A percentile compares a stretch with the other conserved stretches of the same genome.
Evolutionary conservation across 1,140 invertebrate genomes (phyloP).

Genomic region (Linepithema humile): DNA sequence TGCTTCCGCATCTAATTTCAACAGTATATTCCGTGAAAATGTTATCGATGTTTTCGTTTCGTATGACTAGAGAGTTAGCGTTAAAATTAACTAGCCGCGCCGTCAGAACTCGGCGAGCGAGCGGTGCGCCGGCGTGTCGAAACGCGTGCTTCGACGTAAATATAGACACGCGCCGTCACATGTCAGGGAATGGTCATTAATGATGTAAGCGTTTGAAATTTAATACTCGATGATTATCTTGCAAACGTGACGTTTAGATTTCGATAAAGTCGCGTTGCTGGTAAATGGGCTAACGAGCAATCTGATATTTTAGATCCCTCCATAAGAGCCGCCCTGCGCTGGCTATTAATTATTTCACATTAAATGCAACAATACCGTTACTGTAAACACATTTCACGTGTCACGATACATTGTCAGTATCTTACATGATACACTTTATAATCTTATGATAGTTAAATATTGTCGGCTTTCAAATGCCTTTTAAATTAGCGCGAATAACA

Average conservation of each 20-base stretch:
- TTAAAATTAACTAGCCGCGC: slow-evolving; percentile 65
- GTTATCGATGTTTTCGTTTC: slow-evolving; percentile 58
- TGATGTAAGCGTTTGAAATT: slow-evolving; percentile 65
- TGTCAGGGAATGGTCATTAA: slow-evolving; percentile 60
- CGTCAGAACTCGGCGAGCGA: not conserved
- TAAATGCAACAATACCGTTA: slow-evolving; percentile 6
- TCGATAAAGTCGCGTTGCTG: slow-evolving; percentile 33
- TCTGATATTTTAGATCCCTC: slow-evolving; percentile 43
- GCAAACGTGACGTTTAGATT: slow-evolving; percentile 18
- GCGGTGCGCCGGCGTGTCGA: slow-evolving; percentile 22
- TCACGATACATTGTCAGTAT: not conserved
- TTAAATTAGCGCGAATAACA: not conserved
- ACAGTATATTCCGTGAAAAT: slow-evolving; percentile 17
- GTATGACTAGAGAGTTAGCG: slow-evolving; percentile 50
- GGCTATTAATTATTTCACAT: slow-evolving; percentile 36
- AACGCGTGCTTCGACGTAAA: slow-evolving; percentile 54
- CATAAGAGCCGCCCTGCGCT: not conserved
- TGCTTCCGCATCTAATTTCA: slow-evolving; percentile 54
- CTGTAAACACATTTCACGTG: not conserved
- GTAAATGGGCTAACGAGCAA: slow-evolving; percentile 46
- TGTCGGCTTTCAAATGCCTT: not conserved
- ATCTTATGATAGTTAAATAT: not conserved
- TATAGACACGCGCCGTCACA: slow-evolving; percentile 59
- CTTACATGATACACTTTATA: too few species aligned
- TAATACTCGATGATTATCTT: slow-evolving; percentile 36